Conservation (phyloP, 2,797 vertebrate genomes). For the Aphelocoma californica region DNA sequence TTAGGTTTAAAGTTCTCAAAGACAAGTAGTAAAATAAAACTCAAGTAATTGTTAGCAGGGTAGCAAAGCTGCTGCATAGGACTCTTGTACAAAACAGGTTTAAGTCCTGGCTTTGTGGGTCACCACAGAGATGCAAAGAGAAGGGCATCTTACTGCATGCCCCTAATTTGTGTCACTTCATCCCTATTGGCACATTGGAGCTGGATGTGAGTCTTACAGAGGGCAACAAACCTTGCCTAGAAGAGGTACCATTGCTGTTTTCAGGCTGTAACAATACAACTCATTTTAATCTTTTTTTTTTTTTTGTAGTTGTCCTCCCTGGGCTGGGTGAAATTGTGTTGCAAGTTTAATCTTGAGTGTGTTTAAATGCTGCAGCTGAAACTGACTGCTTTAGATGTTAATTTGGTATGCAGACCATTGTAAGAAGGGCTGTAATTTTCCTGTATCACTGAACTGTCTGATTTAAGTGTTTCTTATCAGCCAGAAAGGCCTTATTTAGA, state of each 20-base stretch:
- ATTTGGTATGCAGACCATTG: background rate
- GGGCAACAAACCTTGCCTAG: background rate
- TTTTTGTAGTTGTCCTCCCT: background rate
- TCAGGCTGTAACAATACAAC: background rate
- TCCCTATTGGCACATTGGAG: background rate
- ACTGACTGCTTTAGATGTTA: background rate
- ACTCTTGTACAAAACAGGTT: background rate
- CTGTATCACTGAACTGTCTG: background rate
- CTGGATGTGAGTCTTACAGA: background rate
- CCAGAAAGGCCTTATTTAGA: background rate
- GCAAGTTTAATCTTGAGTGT: background rate
- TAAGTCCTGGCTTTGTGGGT: background rate
- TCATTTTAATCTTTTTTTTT: background rate
- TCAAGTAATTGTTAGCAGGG: background rate
- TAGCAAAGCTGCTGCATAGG: background rate
- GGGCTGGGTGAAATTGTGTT: background rate
- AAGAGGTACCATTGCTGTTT: background rate
- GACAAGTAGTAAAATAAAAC: conserved; percentile 22
- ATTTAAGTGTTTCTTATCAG: background rate
- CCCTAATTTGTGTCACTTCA: background rate
- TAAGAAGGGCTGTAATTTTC: background rate
- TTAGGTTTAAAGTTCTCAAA: background rate
- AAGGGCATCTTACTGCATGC: background rate
- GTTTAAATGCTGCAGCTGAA: background rate
- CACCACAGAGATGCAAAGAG: background rate